These are phyloP conservation scores for Nyctibius bracteatus DNA, from an alignment of 2,113 vertebrate genomes.

Conservation along the genomic window DNA sequence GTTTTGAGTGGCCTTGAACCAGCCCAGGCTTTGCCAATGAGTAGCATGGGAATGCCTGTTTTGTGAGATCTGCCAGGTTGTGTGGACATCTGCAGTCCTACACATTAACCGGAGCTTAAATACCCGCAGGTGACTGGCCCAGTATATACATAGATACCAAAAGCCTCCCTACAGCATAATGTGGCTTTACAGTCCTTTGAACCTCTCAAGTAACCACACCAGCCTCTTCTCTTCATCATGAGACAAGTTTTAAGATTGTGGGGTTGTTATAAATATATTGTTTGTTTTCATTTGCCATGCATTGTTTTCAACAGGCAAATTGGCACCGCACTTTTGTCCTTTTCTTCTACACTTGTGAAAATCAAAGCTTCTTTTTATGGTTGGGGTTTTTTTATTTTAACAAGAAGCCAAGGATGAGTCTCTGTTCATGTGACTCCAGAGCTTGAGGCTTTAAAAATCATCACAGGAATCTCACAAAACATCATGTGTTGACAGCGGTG, in stretches of 20 bases:
- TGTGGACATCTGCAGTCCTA: neutral
- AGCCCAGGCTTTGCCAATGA: neutral
- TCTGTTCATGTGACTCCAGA: neutral
- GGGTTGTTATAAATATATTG: neutral
- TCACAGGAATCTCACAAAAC: slow-evolving; percentile 39
- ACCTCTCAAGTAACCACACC: neutral
- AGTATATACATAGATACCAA: neutral
- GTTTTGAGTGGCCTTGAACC: neutral
- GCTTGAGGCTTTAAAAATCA: slow-evolving; percentile 36
- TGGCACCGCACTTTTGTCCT: neutral
- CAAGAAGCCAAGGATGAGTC: neutral
- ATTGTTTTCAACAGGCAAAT: neutral
- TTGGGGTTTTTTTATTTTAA: neutral
- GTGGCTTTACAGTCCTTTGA: neutral
- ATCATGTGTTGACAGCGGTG: slow-evolving; percentile 29
- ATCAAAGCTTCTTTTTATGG: neutral
- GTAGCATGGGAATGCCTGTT: neutral
- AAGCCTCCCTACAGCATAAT: neutral
- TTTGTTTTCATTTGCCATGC: neutral
- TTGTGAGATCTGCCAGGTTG: neutral
- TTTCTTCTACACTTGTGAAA: neutral
- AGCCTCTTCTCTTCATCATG: neutral
- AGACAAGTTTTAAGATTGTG: neutral
- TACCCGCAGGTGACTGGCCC: neutral
- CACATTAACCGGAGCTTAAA: neutral